Percentiles rank a stretch among this genome's conserved stretches.
phyloP scores from a whole-genome alignment of 2,888 invertebrate genomes.

The Sacculina carcini region DNA sequence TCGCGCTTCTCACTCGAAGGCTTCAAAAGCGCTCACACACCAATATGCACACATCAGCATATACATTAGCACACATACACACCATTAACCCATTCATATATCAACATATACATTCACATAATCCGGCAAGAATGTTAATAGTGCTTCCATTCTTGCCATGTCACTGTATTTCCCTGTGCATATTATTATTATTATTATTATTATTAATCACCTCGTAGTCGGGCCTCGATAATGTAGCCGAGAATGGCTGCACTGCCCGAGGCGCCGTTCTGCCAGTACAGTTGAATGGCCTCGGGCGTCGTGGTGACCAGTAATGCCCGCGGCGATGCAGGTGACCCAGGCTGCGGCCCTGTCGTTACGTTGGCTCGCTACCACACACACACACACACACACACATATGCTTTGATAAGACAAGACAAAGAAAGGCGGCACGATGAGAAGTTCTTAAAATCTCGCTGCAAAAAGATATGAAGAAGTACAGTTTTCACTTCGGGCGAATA shows the following conservation, averaged over 20 bases:
- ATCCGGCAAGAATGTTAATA: not conserved
- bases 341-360: conserved; percentile 75
- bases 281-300: conserved; percentile 52
- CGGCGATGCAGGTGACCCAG: conserved; percentile 56
- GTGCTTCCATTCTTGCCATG: not conserved
- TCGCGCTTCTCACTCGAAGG: too few relatives aligned
- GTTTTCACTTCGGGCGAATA: too few relatives aligned
- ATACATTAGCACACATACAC: too few relatives aligned
- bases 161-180: too few relatives aligned
- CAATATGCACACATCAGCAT: too few relatives aligned
- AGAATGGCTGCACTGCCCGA: conserved; percentile 56
- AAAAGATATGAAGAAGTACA: too few relatives aligned
- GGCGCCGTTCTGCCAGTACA: conserved; percentile 66
- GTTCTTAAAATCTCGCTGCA: too few relatives aligned
- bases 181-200: too few relatives aligned
- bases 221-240: conserved; percentile 72
- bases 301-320: conserved; percentile 42
- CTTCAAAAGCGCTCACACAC: too few relatives aligned
- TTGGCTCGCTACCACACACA: conserved; percentile 26
- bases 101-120: not conserved
- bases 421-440: too few relatives aligned
- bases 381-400: not conserved
- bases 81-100: not conserved
- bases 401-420: not conserved
- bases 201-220: conserved; percentile 40